Evolutionary conservation across 2,888 invertebrate genomes (phyloP), one percentile per base, ranked within the genome.

Genomic region (Eulithis prunata): DNA sequence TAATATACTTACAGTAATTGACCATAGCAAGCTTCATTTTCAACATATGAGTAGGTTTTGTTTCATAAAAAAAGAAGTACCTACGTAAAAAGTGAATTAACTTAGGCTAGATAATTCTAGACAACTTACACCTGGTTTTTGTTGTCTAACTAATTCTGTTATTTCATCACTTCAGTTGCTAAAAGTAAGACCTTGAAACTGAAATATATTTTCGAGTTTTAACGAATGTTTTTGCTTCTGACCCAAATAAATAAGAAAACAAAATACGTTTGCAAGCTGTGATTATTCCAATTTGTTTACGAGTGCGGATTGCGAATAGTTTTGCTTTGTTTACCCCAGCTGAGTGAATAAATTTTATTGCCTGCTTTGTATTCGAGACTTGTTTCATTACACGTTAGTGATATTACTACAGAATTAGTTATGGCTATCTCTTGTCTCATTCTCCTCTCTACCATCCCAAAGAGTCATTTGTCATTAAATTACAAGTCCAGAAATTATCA

Each of bases 281-380:
- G 62, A 66, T 61, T 72, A 71, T 65, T 63, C 66, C 63, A 71
- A 71, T 71, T 64, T 68, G 68, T 62, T 53, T 63, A 62, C 57
- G 66, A 71, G 69, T 75, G 57, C 70, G 69, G 72, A 70, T 71
- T 69, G 64, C 63, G 66, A 71, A 78, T 79, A 75, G 75, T 75
- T 75, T 68, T 66, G 70, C 71, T 78, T 77, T 79, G 79, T 81
- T 80, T 83, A 79, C 79, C 77, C 75, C 68, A 66, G 67, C 72
- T 80, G 77, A 84, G 82, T 73, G 72, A 73, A 73, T 77, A 78
- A 78, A 76, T 75, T 77, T 82, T 80, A 81, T 81, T 32, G 75
- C 76, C 78, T 79, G 72, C 73, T 84, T 81, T 77, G 75, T 80
- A 84, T 83, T 83, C 80, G 71, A 71, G 68, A 67, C 64, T 70